Evolutionary conservation across 2,113 vertebrate genomes (phyloP).

Genomic region (Neopipo cinnamomea): DNA sequence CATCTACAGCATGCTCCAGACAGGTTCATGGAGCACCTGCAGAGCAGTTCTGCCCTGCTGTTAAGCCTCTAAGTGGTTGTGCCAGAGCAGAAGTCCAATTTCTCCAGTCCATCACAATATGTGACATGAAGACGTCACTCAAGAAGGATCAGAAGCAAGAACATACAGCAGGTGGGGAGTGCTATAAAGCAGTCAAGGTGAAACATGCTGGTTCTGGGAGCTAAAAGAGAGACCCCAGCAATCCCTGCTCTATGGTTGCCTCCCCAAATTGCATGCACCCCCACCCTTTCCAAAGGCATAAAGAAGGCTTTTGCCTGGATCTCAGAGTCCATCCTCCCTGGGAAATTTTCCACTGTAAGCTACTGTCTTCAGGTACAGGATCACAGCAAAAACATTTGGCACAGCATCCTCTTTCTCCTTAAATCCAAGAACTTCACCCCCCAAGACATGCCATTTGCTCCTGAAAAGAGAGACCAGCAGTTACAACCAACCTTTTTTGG

Average conservation of each 20-base stretch:
- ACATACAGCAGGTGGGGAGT: background rate
- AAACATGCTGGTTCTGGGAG: background rate
- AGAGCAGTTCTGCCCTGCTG: background rate
- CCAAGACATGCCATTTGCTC: background rate
- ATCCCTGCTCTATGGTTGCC: background rate
- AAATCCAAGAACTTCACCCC: background rate
- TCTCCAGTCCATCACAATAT: background rate
- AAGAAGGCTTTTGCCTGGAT: background rate
- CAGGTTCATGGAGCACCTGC: background rate
- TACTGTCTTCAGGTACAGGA: background rate
- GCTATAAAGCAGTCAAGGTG: background rate
- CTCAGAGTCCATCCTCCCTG: background rate
- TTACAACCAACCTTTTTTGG: background rate
- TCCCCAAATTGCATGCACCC: fast-evolving
- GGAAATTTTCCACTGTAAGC: background rate
- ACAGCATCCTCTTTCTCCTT: background rate
- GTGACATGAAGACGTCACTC: background rate
- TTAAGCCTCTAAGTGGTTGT: background rate
- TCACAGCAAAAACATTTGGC: background rate
- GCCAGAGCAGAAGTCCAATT: background rate
- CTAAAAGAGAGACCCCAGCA: background rate
- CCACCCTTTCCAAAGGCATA: background rate
- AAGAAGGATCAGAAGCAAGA: background rate
- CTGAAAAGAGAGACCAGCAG: background rate
- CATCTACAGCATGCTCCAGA: background rate